These are phyloP conservation scores for Leptarthrus brevirostris DNA, from an alignment of 2,888 invertebrate species.

Conservation along the genomic window DNA sequence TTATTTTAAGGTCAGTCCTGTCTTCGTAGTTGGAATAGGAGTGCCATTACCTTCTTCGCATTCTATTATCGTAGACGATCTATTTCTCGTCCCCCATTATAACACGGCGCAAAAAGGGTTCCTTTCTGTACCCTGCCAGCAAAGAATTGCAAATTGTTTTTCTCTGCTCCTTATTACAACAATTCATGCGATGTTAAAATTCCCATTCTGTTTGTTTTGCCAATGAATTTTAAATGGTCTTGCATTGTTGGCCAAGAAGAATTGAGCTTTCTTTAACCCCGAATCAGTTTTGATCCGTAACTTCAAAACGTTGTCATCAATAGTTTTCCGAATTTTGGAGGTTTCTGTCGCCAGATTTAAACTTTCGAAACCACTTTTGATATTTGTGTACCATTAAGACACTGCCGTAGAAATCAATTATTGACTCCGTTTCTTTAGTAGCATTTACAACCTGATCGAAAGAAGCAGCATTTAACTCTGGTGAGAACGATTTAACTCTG, in stretches of 20 bases:
- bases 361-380: neutral
- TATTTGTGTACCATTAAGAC: slow-evolving; percentile 1
- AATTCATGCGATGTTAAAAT: neutral
- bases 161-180: neutral
- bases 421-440: neutral
- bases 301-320: neutral
- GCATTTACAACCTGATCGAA: neutral
- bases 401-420: neutral
- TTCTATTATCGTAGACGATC: neutral
- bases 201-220: neutral
- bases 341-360: slow-evolving; percentile 4
- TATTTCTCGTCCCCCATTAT: too few species aligned
- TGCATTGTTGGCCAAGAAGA: neutral
- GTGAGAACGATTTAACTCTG: too few species aligned
- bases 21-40: too few species aligned
- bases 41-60: neutral
- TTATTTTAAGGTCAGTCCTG: too few species aligned
- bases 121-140: too few species aligned
- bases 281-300: neutral
- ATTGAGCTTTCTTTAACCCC: neutral
- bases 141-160: too few species aligned
- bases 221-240: slow-evolving; percentile 2
- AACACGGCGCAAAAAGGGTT: too few species aligned
- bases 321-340: too few species aligned
- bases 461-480: neutral